Evolutionary conservation across 2,797 vertebrate genomes (phyloP).

Genomic region (Sebastes aleutianus): DNA sequence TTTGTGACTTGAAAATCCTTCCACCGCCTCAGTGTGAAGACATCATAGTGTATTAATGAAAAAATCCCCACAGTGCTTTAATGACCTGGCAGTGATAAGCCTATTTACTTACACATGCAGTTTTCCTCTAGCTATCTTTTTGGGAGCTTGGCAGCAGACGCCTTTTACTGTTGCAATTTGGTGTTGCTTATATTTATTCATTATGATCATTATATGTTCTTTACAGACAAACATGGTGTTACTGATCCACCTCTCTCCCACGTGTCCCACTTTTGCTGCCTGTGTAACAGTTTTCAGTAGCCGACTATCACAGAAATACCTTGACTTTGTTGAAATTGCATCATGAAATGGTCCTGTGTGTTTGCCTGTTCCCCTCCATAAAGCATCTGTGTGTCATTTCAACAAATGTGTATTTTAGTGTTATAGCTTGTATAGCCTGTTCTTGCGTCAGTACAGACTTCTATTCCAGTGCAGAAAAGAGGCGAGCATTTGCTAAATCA

Average conservation of each 20-base stretch:
- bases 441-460: slow-evolving; percentile 4
- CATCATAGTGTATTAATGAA: slow-evolving; percentile 45
- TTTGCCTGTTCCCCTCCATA: neutral
- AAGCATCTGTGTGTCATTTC: slow-evolving; percentile 7
- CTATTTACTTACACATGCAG: slow-evolving; percentile 52
- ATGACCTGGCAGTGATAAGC: slow-evolving; percentile 59
- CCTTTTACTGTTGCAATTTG: slow-evolving; percentile 8
- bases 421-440: neutral
- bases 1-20: slow-evolving; percentile 45
- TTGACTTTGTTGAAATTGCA: neutral
- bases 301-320: slow-evolving; percentile 1
- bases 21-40: slow-evolving; percentile 30
- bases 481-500: slow-evolving; percentile 12
- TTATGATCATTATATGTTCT: slow-evolving; percentile 44
- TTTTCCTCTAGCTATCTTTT: slow-evolving; percentile 41
- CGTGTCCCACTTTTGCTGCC: slow-evolving; percentile 13
- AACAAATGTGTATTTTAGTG: neutral
- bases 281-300: slow-evolving; percentile 7
- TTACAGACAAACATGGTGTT: slow-evolving; percentile 20
- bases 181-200: slow-evolving; percentile 47
- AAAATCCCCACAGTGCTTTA: slow-evolving; percentile 37
- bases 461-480: neutral
- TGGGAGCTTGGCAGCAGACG: slow-evolving; percentile 6
- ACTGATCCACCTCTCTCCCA: slow-evolving; percentile 11
- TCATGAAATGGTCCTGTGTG: neutral